phyloP scores from a whole-genome alignment of 2,888 invertebrate genomes.

The Myopa testacea region DNA sequence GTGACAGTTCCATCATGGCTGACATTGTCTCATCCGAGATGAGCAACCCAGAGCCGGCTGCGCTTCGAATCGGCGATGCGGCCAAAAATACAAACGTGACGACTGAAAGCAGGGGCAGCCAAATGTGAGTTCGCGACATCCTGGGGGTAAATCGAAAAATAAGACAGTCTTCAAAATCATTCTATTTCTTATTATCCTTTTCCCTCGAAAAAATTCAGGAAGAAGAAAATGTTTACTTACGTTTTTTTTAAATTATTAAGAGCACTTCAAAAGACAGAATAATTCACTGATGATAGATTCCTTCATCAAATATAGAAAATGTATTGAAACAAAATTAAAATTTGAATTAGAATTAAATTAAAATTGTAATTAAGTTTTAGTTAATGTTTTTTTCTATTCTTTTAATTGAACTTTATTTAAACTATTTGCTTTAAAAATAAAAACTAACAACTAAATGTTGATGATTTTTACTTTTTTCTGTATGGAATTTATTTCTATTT shows the following conservation, averaged over 20 bases:
- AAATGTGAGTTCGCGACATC: constrained; percentile 40
- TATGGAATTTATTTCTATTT: background rate
- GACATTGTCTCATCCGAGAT: constrained; percentile 75
- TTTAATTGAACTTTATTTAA: background rate
- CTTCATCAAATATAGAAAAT: background rate
- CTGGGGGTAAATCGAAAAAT: constrained; percentile 22
- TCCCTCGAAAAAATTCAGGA: too few species aligned
- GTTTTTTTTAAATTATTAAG: background rate
- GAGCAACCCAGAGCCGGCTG: constrained; percentile 68
- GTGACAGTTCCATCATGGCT: constrained; percentile 74
- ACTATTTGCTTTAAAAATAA: background rate
- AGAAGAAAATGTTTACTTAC: background rate
- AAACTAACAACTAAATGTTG: background rate
- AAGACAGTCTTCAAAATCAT: background rate
- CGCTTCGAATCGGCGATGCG: constrained; percentile 40
- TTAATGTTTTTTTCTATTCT: background rate
- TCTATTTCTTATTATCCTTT: background rate
- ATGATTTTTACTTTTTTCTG: background rate
- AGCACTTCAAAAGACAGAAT: too few species aligned
- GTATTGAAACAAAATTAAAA: background rate
- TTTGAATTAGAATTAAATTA: background rate
- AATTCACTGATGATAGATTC: background rate
- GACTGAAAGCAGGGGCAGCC: constrained; percentile 42
- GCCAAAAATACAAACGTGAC: constrained; percentile 42
- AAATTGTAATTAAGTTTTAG: background rate